Evolutionary conservation across 2,888 invertebrate species (phyloP).

Genomic region (Drosophila borealis): DNA sequence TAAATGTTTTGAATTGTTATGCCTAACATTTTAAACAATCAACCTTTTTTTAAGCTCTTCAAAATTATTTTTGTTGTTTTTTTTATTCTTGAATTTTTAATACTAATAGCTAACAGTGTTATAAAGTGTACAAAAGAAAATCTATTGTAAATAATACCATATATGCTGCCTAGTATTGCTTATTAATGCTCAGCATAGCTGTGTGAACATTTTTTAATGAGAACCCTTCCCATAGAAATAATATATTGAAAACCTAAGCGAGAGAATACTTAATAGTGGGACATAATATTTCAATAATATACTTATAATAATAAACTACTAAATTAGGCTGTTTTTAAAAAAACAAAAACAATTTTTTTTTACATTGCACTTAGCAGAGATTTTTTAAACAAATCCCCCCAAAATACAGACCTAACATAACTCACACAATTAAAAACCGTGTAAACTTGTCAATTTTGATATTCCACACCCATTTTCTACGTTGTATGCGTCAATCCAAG

Average conservation of each 20-base stretch:
- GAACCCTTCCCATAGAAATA: conserved; percentile 1
- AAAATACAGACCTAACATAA: conserved; percentile 50
- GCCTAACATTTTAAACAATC: conserved; percentile 13
- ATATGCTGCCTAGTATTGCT: conserved; percentile 63
- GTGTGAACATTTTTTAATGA: conserved; percentile 10
- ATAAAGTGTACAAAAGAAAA: conserved; percentile 11
- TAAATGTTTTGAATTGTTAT: conserved; percentile 42
- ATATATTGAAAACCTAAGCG: not conserved
- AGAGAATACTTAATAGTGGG: conserved; percentile 1
- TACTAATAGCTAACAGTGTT: conserved; percentile 21
- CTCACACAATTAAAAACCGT: conserved; percentile 56
- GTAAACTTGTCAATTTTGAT: conserved; percentile 55
- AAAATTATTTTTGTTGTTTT: conserved; percentile 14
- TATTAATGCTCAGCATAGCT: conserved; percentile 67
- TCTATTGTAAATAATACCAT: conserved; percentile 57
- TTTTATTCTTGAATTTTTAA: conserved; percentile 9
- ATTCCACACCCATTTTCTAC: conserved; percentile 79
- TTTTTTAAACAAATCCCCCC: not conserved
- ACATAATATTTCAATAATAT: not conserved
- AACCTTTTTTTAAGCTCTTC: conserved; percentile 2
- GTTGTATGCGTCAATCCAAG: conserved; percentile 58
- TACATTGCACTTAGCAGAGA: conserved; percentile 24
- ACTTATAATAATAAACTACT: conserved; percentile 1
- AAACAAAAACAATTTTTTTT: conserved; percentile 10
- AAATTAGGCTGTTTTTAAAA: conserved; percentile 7